Evolutionary conservation across 2,797 vertebrate genomes (phyloP).

Genomic region (Ctenopoma multispine): DNA sequence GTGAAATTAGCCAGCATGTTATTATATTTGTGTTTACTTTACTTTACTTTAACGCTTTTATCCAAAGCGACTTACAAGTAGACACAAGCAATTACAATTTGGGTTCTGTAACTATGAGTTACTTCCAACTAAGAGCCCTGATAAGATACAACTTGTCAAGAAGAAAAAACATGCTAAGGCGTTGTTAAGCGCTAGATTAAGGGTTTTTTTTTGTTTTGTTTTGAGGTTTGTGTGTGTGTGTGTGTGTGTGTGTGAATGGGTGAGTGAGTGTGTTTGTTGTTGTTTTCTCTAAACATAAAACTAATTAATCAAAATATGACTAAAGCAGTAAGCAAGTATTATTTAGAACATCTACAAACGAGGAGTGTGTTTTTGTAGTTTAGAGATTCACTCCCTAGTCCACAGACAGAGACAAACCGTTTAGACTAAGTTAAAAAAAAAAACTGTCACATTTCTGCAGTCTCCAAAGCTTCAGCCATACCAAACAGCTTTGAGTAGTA

Average conservation of each 20-base stretch:
- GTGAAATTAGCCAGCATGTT: not conserved
- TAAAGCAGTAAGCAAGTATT: not conserved
- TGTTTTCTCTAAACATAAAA: not conserved
- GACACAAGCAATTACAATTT: no score
- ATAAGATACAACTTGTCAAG: no score
- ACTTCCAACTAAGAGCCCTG: no score
- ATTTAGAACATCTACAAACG: conserved; percentile 35
- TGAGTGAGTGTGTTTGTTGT: not conserved
- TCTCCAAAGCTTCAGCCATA: conserved; percentile 64
- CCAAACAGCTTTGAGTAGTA: conserved; percentile 77
- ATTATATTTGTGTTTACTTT: not conserved
- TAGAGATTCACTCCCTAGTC: conserved; percentile 27
- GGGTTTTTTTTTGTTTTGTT: no score
- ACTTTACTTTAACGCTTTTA: no score
- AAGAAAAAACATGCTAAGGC: no score
- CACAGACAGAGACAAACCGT: conserved; percentile 43
- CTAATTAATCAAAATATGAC: not conserved
- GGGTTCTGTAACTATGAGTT: no score
- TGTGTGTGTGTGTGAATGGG: no score
- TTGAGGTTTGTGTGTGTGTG: no score
- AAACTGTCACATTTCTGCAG: conserved; percentile 64
- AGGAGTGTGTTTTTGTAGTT: not conserved
- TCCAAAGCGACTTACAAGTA: no score
- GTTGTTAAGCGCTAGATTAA: no score
- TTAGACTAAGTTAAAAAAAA: conserved; percentile 56